These are phyloP conservation scores for Cyprinodon diabolis DNA, from an alignment of 2,797 vertebrate genomes.

Conservation along the genomic window DNA sequence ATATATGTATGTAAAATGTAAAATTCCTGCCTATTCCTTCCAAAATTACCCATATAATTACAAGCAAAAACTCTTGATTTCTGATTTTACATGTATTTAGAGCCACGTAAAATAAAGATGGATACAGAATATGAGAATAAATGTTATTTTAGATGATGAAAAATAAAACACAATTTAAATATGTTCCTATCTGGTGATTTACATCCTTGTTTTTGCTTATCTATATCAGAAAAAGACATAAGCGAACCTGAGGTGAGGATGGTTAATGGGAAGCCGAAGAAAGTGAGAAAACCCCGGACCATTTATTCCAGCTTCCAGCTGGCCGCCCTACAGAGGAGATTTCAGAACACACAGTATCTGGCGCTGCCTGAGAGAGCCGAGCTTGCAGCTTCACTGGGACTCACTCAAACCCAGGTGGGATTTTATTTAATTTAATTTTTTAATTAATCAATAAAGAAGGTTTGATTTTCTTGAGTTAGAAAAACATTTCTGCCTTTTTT, in stretches of 20 bases:
- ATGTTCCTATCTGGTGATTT: neutral
- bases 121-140: neutral
- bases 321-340: slow-evolving; percentile 94
- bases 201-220: neutral
- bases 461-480: neutral
- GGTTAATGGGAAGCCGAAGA: slow-evolving; percentile 99
- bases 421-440: neutral
- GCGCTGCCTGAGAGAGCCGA: slow-evolving; percentile 97
- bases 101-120: neutral
- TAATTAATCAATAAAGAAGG: neutral
- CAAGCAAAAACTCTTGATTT: neutral
- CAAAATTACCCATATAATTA: neutral
- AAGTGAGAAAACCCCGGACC: slow-evolving; percentile 96
- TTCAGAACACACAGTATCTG: slow-evolving; percentile 99
- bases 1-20: no score
- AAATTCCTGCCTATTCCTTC: neutral
- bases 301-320: slow-evolving; percentile 99
- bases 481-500: neutral
- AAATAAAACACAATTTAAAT: neutral
- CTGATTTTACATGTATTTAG: neutral
- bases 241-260: slow-evolving; percentile 95
- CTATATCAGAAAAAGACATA: slow-evolving; percentile 89
- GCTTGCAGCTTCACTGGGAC: slow-evolving; percentile 93
- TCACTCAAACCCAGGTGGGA: slow-evolving; percentile 96
- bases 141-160: neutral